A percentile compares a stretch with the other conserved stretches of the same genome.
These are phyloP conservation scores for Nilaparvata lugens DNA, from an alignment of 1,140 invertebrate species.

Conservation along the genomic window DNA sequence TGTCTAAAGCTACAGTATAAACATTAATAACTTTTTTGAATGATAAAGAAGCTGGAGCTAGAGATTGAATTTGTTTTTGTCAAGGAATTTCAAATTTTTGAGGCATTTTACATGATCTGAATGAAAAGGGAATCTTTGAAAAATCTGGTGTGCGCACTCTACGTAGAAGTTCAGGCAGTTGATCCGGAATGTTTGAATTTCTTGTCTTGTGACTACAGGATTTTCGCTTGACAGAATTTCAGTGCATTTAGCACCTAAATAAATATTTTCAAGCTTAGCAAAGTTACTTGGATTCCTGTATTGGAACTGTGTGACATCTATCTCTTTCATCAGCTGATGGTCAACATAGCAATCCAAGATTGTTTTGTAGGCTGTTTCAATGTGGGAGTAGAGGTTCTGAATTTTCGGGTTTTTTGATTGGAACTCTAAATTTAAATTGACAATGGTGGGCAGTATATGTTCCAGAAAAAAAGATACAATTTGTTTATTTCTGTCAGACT, in stretches of 20 bases:
- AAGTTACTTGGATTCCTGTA: not conserved
- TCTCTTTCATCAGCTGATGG: conserved; percentile 3
- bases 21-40: too few species aligned
- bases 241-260: conserved; percentile 12
- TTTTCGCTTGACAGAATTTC: too few species aligned
- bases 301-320: not conserved
- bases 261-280: conserved; percentile 7
- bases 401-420: conserved; percentile 18
- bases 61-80: too few species aligned
- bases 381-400: conserved; percentile 11
- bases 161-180: too few species aligned
- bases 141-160: too few species aligned
- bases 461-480: conserved; percentile 18
- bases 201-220: too few species aligned
- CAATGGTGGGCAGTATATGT: conserved; percentile 21
- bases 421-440: conserved; percentile 16
- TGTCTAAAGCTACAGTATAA: not conserved
- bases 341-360: conserved; percentile 14
- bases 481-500: conserved; percentile 13
- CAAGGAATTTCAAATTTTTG: too few species aligned
- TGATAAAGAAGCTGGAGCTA: too few species aligned
- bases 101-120: too few species aligned
- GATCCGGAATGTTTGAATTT: too few species aligned
- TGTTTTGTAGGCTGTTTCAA: conserved; percentile 6
- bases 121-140: too few species aligned